Percentiles rank a stretch among this genome's conserved stretches.
Evolutionary conservation across 1,140 invertebrate genomes (phyloP).

Genomic region (Heliconius eleuchia): DNA sequence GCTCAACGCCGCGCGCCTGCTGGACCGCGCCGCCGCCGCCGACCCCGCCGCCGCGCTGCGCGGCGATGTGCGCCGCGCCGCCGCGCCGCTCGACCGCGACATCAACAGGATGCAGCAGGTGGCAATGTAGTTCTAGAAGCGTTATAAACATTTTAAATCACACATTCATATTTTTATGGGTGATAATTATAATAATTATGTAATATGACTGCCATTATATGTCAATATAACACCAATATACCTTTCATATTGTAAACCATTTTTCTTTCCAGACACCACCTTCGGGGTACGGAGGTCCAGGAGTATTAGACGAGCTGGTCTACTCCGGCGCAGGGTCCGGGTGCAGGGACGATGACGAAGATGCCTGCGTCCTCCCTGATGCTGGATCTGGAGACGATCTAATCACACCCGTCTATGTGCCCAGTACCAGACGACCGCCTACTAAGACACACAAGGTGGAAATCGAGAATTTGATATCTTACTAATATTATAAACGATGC

Average conservation of each 20-base stretch:
- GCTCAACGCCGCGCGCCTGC: conserved; percentile 81
- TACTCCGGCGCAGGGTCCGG: conserved; percentile 94
- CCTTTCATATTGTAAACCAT: too few relatives aligned
- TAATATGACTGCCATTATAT: too few relatives aligned
- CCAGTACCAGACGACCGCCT: conserved; percentile 88
- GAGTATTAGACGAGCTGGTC: conserved; percentile 91
- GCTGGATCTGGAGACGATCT: conserved; percentile 92
- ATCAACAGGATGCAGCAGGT: conserved; percentile 91
- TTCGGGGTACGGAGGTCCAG: conserved; percentile 88
- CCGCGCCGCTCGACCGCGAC: conserved; percentile 87
- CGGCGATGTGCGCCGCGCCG: conserved; percentile 88
- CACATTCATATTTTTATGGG: too few relatives aligned
- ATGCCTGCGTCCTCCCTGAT: conserved; percentile 91
- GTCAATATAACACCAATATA: too few relatives aligned
- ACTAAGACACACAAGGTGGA: conserved; percentile 76
- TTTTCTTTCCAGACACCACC: conserved; percentile 86
- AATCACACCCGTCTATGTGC: conserved; percentile 95
- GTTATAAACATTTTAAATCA: too few relatives aligned
- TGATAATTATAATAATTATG: too few relatives aligned
- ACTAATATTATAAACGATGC: too few relatives aligned
- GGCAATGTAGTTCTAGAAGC: too few relatives aligned
- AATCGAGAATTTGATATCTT: conserved; percentile 12
- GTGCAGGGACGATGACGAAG: conserved; percentile 92
- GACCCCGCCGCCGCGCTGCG: conserved; percentile 88
- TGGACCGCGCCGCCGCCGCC: conserved; percentile 92